A percentile compares a stretch with the other conserved stretches of the same genome.
phyloP scores from a whole-genome alignment of 2,797 vertebrate genomes.

The Enoplosus armatus region DNA sequence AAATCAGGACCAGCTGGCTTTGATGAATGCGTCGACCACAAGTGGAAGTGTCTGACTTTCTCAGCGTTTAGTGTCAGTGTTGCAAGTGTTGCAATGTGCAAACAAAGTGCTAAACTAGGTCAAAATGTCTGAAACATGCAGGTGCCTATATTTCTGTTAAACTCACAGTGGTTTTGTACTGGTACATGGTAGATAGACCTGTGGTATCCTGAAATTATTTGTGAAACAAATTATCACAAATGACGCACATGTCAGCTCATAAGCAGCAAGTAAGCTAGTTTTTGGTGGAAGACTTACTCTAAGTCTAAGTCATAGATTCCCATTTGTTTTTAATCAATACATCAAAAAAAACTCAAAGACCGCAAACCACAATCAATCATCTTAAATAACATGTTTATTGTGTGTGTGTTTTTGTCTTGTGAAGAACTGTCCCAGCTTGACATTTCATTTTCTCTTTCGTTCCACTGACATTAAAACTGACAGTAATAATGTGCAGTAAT shows the following conservation, averaged over 20 bases:
- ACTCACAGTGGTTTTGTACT: neutral
- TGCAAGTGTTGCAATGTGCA: neutral
- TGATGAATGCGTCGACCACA: slow-evolving; percentile 37
- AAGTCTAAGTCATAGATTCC: neutral
- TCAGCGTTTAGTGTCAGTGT: slow-evolving; percentile 12
- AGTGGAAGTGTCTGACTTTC: slow-evolving; percentile 38
- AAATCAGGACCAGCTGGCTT: slow-evolving; percentile 63
- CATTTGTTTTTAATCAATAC: neutral
- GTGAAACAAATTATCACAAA: neutral
- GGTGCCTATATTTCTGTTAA: slow-evolving; percentile 1
- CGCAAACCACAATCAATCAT: neutral
- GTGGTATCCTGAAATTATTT: neutral
- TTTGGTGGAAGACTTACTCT: too few species aligned
- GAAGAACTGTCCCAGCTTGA: neutral
- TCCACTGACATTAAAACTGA: neutral
- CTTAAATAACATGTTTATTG: neutral
- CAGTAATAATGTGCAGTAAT: neutral
- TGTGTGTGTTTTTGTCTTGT: neutral
- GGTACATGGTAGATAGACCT: too few species aligned
- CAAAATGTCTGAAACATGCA: slow-evolving; percentile 13
- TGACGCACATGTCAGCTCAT: neutral
- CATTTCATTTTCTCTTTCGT: neutral
- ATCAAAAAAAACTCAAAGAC: slow-evolving; percentile 19
- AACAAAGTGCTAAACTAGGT: slow-evolving; percentile 19
- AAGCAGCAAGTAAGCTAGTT: neutral